Percentiles rank a stretch among this genome's conserved stretches.
phyloP scores from a whole-genome alignment of 2,113 vertebrate species.

The Stigmatopora nigra region DNA sequence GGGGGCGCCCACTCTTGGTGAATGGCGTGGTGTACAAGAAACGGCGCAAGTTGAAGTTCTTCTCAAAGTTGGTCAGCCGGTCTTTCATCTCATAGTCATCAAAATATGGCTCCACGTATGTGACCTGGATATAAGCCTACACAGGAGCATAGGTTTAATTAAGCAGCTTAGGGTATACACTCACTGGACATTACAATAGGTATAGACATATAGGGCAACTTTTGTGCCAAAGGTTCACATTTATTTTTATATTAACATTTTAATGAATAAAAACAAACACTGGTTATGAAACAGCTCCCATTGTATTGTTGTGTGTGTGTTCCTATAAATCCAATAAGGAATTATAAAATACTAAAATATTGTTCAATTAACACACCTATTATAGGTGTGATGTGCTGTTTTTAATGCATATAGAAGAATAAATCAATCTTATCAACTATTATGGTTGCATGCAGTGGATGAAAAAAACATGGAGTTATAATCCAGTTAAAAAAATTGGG shows the following conservation, averaged over 20 bases:
- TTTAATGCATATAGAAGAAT: too few species aligned
- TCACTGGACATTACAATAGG: background rate
- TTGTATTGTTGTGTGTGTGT: too few species aligned
- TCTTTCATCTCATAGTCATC: slow-evolving; percentile 99
- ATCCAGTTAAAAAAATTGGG: background rate
- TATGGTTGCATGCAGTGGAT: too few species aligned
- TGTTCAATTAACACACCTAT: too few species aligned
- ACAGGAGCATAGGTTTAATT: background rate
- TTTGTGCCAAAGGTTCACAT: background rate
- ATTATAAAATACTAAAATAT: too few species aligned
- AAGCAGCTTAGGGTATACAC: background rate
- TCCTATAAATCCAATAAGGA: too few species aligned
- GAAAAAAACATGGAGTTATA: too few species aligned
- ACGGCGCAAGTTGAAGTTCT: slow-evolving; percentile 89
- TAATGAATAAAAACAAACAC: too few species aligned
- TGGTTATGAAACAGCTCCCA: background rate
- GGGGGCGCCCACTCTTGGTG: slow-evolving; percentile 87
- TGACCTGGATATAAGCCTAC: slow-evolving; percentile 96
- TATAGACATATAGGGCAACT: background rate
- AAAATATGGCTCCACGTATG: slow-evolving; percentile 92
- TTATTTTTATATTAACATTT: too few species aligned
- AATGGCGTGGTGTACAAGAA: slow-evolving; percentile 98
- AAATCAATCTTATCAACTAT: too few species aligned
- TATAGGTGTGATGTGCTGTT: too few species aligned
- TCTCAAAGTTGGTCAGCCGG: slow-evolving; percentile 92